phyloP scores from a whole-genome alignment of 2,888 invertebrate species.

The Eilema depressum region DNA sequence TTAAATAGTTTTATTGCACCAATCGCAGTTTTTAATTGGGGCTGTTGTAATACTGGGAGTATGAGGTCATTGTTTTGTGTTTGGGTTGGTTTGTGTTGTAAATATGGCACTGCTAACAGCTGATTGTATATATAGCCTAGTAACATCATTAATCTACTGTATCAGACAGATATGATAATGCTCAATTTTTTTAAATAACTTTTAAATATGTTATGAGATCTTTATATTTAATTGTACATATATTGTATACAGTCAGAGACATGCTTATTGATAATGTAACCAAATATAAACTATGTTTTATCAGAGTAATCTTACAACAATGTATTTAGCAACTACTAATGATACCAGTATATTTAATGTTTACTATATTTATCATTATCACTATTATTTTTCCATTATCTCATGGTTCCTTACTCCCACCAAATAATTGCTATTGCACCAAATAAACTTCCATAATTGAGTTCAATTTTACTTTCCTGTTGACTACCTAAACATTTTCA shows the following conservation, averaged over 20 bases:
- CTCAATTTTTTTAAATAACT: neutral
- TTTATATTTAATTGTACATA: neutral
- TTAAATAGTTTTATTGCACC: conserved; percentile 42
- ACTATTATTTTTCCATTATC: neutral
- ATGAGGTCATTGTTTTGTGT: conserved; percentile 45
- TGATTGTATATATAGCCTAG: conserved; percentile 45
- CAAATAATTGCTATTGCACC: too few relatives aligned
- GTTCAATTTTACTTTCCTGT: neutral
- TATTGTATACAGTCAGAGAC: neutral
- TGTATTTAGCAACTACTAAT: neutral
- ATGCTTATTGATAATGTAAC: neutral
- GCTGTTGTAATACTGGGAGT: conserved; percentile 27
- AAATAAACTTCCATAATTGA: neutral
- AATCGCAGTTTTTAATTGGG: conserved; percentile 26
- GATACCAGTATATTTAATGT: neutral
- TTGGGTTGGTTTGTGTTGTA: conserved; percentile 39
- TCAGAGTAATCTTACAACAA: conserved; percentile 4
- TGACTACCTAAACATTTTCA: neutral
- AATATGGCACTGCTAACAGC: conserved; percentile 48
- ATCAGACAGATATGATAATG: neutral
- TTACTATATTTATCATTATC: neutral
- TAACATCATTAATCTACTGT: conserved; percentile 28
- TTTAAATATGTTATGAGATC: neutral
- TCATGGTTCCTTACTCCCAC: neutral
- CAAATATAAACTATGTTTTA: neutral